Evolutionary conservation across 1,140 invertebrate species (phyloP), one percentile per base, ranked within the genome.

Genomic region (Lasioglossum baleicum): DNA sequence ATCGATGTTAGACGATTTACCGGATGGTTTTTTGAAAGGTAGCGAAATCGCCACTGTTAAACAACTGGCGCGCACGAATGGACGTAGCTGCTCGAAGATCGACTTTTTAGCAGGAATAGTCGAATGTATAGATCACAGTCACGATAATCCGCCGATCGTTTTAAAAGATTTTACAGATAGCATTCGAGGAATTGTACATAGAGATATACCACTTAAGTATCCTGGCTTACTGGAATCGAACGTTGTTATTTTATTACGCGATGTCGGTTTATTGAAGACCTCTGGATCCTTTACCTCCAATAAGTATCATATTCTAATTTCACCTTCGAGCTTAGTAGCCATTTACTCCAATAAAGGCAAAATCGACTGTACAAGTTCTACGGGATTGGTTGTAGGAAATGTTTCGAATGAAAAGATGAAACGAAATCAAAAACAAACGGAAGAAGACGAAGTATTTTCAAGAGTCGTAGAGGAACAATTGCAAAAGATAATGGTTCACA

Each of bases 111-210:
- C 91, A 20, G 92, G 90, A 0, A 83, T 92, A 2, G 69, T 93
- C 8, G 87, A 92, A 42, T 83, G 76, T 4, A 89, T 92, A 64
- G 91, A 93, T 82, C 87, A 89, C 42, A 87, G 79, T 75, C 71
- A 83, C 7, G 89, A 91, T 7, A 88, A 92, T 89, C 92, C 92
- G 6, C 85, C 87, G 56, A 83, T 93, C 13, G 64, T 91, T 22
- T 66, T 93, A 0, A 92, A 91, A 70, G 92, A 93, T 82, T 86
- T 90, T 5, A 89, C 90, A 0, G 91, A 82, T 7, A 87, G 85
- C 44, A 92, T 93, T 61, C 87, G 90, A 72, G 92, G 89, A 35
- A 90, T 85, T 22, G 76, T 93, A 66, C 91, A 92, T 72, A 85
- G 86, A 7, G 88, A 91, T 40, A 90, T 93, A 44, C 81, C 83